Evolutionary conservation across 2,888 invertebrate species (phyloP).

Genomic region (Scaeva pyrastri): DNA sequence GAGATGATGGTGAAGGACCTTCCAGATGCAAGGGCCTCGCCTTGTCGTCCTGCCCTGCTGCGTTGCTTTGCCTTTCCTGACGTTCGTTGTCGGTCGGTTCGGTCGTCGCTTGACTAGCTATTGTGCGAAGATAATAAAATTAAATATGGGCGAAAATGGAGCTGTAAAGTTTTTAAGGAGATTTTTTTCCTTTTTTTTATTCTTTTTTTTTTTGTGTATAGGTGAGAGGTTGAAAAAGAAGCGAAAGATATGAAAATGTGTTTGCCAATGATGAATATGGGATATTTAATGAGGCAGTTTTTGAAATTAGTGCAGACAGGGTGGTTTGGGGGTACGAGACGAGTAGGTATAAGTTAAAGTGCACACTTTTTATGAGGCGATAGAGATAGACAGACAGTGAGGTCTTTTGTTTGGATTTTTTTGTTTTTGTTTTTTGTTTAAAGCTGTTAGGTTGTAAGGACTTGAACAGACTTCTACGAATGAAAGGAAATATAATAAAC

Average conservation of each 20-base stretch:
- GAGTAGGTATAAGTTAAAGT: not conserved
- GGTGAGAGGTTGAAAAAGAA: conserved; percentile 21
- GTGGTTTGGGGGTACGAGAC: conserved; percentile 6
- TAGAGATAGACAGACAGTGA: not conserved
- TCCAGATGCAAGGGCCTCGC: conserved; percentile 22
- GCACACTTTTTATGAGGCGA: not conserved
- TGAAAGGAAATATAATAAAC: not conserved
- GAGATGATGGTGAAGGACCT: conserved; percentile 41
- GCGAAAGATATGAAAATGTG: conserved; percentile 14
- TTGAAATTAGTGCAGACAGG: conserved; percentile 53
- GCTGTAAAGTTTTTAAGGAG: conserved; percentile 57
- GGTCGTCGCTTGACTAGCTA: conserved; percentile 1
- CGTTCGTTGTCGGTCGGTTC: not conserved
- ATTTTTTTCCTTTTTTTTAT: conserved; percentile 1
- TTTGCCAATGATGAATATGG: conserved; percentile 44
- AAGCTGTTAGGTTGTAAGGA: not conserved
- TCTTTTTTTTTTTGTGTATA: conserved; percentile 1
- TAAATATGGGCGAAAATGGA: conserved; percentile 55
- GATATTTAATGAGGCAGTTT: conserved; percentile 37
- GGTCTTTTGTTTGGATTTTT: conserved; percentile 12
- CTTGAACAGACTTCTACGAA: not conserved
- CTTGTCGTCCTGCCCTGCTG: not conserved
- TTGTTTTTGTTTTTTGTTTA: not conserved
- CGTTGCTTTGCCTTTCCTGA: not conserved
- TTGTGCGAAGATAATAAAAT: conserved; percentile 56